Evolutionary conservation across 2,113 vertebrate species (phyloP).

Genomic region (Callaeas wilsoni): DNA sequence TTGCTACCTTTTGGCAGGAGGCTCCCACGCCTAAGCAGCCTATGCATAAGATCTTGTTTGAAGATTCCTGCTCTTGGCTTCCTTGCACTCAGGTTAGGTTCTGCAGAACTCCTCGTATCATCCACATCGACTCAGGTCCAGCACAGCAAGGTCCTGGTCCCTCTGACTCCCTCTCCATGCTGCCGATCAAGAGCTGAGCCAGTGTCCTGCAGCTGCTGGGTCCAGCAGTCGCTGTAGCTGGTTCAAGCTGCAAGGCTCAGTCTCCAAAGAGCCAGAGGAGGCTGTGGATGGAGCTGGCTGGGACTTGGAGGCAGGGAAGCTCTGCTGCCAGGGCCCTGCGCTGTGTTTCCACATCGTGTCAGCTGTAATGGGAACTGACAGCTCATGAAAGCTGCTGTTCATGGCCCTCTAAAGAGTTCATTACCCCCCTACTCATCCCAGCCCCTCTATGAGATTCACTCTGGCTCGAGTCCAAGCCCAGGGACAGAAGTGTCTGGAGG

Average conservation of each 20-base stretch:
- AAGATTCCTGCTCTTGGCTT: background rate
- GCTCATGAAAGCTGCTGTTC: slow-evolving; percentile 76
- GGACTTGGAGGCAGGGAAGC: background rate
- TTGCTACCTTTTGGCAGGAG: slow-evolving; percentile 15
- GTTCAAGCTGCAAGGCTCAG: background rate
- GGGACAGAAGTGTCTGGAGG: slow-evolving; percentile 48
- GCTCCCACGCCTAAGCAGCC: background rate
- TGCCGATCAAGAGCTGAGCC: rapidly evolving
- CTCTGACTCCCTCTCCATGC: background rate
- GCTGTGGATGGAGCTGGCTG: background rate
- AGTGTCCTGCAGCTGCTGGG: background rate
- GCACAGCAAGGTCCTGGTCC: background rate
- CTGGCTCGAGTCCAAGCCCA: slow-evolving; percentile 73
- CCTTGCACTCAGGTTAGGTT: background rate
- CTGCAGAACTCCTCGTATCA: background rate
- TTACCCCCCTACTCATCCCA: background rate
- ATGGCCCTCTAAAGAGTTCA: slow-evolving; percentile 66
- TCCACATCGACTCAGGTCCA: background rate
- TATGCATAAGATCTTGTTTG: background rate
- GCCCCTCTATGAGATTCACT: slow-evolving; percentile 64
- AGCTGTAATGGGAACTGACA: slow-evolving; percentile 73
- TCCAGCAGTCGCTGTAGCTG: background rate
- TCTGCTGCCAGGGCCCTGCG: background rate
- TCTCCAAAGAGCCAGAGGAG: background rate
- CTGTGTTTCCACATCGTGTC: slow-evolving; percentile 56